Conservation (phyloP, 2,113 vertebrate species). For the Cyrtonyx montezumae region DNA sequence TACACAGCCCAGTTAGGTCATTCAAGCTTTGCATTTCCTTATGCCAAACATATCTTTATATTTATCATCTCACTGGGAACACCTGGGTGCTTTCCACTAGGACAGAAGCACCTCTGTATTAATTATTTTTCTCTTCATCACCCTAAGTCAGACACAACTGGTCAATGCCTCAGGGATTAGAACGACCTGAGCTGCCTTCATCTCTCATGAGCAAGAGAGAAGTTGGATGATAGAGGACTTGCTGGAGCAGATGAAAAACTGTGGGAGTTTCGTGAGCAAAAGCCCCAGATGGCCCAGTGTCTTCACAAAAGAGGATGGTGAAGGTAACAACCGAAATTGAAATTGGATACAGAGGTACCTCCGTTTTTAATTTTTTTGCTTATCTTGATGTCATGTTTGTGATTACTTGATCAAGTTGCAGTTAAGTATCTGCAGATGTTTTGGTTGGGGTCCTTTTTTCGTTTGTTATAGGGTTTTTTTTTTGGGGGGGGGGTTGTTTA, state of each 20-base stretch:
- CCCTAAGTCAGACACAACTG: not conserved
- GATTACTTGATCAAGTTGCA: not conserved
- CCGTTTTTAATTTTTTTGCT: not conserved
- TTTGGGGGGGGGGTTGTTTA: not conserved
- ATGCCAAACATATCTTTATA: not conserved
- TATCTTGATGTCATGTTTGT: not conserved
- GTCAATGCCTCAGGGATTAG: not conserved
- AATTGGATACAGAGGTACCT: not conserved
- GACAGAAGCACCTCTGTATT: not conserved
- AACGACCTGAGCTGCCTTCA: not conserved
- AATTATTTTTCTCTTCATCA: not conserved
- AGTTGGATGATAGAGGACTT: not conserved
- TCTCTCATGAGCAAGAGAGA: not conserved
- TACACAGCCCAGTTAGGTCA: fast-evolving
- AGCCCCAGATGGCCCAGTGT: not conserved
- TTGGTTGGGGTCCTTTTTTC: not conserved
- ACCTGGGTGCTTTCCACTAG: not conserved
- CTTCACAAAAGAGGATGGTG: not conserved
- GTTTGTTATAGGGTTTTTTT: not conserved
- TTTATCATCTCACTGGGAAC: fast-evolving
- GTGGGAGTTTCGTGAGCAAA: not conserved
- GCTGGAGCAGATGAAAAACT: not conserved
- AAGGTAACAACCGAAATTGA: not conserved
- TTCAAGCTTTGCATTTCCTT: not conserved
- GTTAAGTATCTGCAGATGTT: not conserved